Evolutionary conservation across 2,888 invertebrate genomes (phyloP), one percentile per base, ranked within the genome.

Genomic region (Cremastinae sp.): DNA sequence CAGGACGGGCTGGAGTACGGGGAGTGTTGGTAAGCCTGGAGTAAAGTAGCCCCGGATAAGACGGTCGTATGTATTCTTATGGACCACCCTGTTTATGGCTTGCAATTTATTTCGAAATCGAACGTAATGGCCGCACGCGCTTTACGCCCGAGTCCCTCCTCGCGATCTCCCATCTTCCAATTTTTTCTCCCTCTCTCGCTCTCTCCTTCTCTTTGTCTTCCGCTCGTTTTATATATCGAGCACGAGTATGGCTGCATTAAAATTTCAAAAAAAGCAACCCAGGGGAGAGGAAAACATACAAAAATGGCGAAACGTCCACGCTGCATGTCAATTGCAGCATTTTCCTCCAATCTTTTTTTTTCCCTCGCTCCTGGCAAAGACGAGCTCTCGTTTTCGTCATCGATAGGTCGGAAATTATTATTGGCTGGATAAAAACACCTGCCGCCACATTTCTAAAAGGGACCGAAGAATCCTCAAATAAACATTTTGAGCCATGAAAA

Each of bases 101-200:
- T 82, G 85, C 88, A 88, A 89, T 89, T 89, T 89, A 89, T 89
- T 88, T 88, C 80, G 81, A 86, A 88, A 88, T 88, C 88, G 88
- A 88, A 89, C 86, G 87, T 89, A 88, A 88, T 88, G 88, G 88
- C 85, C 84, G 84, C 82, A 62, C 84, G 28, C 28, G 84, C 85
- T 87, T 89, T 87, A 88, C 85, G 84, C 85, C 81, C 77, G 56
- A 65, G 74, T 75, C 75, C 79, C 74, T 73, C 64, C 78, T 72
- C 54, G 69, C 74, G 70, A 51, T 78, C 61, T 75, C 34, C 51
- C 28, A 20, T 38, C 36, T 18, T 70, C 16, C 64, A n/a, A 49
- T 34, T 36, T 54, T 54, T 28, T 56, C 38, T 38, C 61, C 56
- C 45, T 12, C 47, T 7, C 43, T 59, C 16, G 53, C 36, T 53